Base-by-base conservation (phyloP, 2,797 vertebrate genomes). In the Brachyrhaphis roseni region DNA sequence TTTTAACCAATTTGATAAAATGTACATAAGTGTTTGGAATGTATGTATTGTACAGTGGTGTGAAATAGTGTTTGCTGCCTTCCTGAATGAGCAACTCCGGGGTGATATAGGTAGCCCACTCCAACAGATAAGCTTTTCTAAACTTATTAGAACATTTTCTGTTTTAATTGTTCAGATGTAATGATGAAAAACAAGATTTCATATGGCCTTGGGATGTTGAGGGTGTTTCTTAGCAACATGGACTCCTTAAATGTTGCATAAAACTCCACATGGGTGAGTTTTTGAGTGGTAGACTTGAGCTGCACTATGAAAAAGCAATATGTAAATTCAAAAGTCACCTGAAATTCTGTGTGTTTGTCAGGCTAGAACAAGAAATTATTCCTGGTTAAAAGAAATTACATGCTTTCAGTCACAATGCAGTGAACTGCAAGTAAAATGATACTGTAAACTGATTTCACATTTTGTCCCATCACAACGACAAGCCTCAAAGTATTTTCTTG, bases 141-240 rank as follows among this genome's bases (percentile, higher is more conserved):
- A 47, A 45, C 28, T 39, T n/a, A 34, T 20, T 26, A 26, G 43
- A 76, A 76, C 31, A 47, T 66, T 76, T 66, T 26, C 23, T 66
- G 5, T 39, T 66, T 47, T 49, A 46, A 62, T 49, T 23, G 45
- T 76, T 66, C 8, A 26, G 45, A 39, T 1, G 12, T 66, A 36
- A 36, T 26, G 43, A 16, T 16, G 13, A 66, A 64, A 46, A 66
- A 34, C 5, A 66, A 43, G 45, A 68, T n/a, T 49, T 36, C 62
- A 51, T 51, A 20, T 28, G 11, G 2, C 75, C 59, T 68, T 20
- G 46, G n/a, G 62, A 34, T 49, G 15, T n/a, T 39, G 45, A 8
- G 59, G 28, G 10, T 68, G 59, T 68, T 76, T 76, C 45, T 68
- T 68, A 13, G 59, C 59, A 76, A 36, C 75, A 28, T n/a, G 15